These are phyloP conservation scores for Tinamus major DNA, from an alignment of 2,797 vertebrate species.

Conservation along the genomic window DNA sequence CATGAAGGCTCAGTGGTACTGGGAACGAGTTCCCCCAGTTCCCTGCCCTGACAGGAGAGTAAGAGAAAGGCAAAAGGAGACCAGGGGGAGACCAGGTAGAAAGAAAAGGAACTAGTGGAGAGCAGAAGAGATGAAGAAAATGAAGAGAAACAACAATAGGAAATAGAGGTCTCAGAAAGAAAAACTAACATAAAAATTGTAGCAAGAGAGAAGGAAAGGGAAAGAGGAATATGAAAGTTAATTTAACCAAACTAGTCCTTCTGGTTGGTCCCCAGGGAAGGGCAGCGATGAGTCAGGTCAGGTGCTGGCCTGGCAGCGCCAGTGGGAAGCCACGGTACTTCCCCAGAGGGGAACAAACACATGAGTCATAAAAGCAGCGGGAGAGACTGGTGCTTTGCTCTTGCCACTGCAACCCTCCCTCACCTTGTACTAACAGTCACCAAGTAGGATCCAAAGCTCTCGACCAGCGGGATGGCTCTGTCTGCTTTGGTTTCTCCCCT, in stretches of 20 bases:
- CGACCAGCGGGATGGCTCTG: accelerated
- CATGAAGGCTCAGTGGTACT: neutral
- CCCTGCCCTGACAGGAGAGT: neutral
- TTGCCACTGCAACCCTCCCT: neutral
- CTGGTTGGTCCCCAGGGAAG: neutral
- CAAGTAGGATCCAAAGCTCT: neutral
- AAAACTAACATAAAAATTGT: neutral
- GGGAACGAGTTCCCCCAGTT: accelerated
- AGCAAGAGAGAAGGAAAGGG: neutral
- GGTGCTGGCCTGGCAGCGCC: neutral
- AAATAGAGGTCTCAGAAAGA: neutral
- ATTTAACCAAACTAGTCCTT: neutral
- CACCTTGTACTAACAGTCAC: neutral
- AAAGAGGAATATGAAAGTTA: neutral
- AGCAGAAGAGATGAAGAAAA: neutral
- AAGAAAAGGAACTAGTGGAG: neutral
- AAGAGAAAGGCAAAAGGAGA: conserved; percentile 20
- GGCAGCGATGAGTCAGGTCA: neutral
- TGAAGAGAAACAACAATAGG: neutral
- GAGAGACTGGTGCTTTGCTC: neutral
- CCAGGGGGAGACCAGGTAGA: neutral
- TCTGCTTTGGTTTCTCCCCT: neutral
- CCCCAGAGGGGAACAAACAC: neutral
- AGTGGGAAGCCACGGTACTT: neutral
- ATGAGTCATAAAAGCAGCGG: neutral